phyloP scores from a whole-genome alignment of 2,888 invertebrate genomes.

The Tachystola acroxantha region DNA sequence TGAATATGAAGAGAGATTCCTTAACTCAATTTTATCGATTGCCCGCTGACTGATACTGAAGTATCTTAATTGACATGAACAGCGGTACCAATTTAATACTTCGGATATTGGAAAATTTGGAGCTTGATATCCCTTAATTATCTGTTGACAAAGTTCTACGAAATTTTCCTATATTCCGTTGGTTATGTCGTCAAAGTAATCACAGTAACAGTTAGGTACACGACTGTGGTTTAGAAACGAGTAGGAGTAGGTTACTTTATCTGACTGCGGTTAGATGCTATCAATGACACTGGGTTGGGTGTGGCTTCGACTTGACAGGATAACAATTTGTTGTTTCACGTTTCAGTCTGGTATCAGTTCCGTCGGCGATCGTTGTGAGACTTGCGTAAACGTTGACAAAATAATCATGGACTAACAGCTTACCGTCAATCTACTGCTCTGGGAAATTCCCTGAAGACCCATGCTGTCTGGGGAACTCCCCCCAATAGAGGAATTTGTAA shows the following conservation, averaged over 20 bases:
- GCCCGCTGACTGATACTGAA: background rate
- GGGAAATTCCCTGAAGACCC: too few species aligned
- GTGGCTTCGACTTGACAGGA: too few species aligned
- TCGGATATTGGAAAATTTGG: background rate
- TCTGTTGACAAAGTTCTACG: background rate
- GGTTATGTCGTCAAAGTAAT: too few species aligned
- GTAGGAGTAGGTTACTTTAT: slow-evolving; percentile 18
- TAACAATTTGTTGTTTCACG: too few species aligned
- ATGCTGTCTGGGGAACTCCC: too few species aligned
- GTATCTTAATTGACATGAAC: background rate
- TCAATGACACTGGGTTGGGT: slow-evolving; percentile 20
- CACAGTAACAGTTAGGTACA: background rate
- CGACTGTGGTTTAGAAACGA: background rate
- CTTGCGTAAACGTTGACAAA: too few species aligned
- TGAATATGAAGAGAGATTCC: too few species aligned
- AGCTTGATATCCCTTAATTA: background rate
- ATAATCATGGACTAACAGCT: too few species aligned
- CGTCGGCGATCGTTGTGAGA: too few species aligned
- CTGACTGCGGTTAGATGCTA: slow-evolving; percentile 32
- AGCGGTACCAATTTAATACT: background rate
- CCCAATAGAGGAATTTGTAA: too few species aligned
- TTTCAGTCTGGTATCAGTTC: too few species aligned
- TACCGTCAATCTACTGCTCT: too few species aligned
- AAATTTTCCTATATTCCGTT: background rate
- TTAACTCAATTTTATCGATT: background rate